Evolutionary conservation across 2,888 invertebrate species (phyloP), one percentile per base, ranked within the genome.

Genomic region (Acheta domesticus): DNA sequence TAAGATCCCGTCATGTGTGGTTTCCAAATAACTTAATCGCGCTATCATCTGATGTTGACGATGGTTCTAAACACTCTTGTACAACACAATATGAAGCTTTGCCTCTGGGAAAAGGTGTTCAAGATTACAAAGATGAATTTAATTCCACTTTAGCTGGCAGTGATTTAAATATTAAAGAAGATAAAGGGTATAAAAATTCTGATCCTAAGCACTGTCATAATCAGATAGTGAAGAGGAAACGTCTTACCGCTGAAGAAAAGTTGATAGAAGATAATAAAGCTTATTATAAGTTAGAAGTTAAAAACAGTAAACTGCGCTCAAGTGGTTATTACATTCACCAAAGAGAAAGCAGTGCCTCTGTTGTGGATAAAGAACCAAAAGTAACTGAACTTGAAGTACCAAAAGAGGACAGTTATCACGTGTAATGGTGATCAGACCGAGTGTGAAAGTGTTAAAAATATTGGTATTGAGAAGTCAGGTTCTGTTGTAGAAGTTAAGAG

Each of bases 271-370:
- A 89, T 82, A 88, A 88, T 84, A 86, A 86, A 76, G 90, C 91
- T 80, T 93, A 92, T 85, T 93, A 93, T 84, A 93, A 92, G 85
- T 92, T 93, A 19, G 93, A 93, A 84, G 91, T 93, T 48, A 88
- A 92, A 83, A 91, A 92, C 81, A 91, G 91, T 12, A 93, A 93
- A 84, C 85, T 92, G 73, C 87, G 93, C 49, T 92, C 93, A 1
- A 91, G 90, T 81, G 85, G 83, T 4, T 81, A 81, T 50, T 81
- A 74, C 73, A 62, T 77, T 12, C 21, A 19, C 48, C 78, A 77
- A 36, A 79, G 36, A 76, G 78, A 78, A 16, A 16, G 14, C 12
- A 74, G 50, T 75, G 77, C 79, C 75, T 75, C 48, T 48, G 77
- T 77, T 23, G 50, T 75, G 76, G 81, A 81, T n/a, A 82, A 82